Percentiles rank a stretch among this genome's conserved stretches.
Conservation (phyloP, 1,140 invertebrate species). For the Vanessa tameamea region DNA sequence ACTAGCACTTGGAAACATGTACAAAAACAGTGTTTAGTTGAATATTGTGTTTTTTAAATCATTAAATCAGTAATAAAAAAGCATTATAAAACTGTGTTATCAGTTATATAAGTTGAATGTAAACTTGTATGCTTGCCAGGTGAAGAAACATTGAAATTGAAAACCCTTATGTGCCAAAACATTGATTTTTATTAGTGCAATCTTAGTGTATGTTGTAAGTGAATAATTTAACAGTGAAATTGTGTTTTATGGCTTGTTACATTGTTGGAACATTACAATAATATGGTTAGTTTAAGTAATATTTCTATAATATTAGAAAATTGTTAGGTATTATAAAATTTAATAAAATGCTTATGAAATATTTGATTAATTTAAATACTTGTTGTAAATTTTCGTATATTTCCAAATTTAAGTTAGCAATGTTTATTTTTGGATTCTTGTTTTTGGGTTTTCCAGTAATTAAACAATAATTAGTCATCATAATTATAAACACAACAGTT, state of each 20-base stretch:
- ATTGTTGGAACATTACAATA: background rate
- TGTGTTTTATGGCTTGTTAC: background rate
- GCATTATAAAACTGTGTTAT: constrained; percentile 69
- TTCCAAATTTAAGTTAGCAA: too few species aligned
- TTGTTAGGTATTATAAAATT: too few species aligned
- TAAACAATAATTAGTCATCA: too few species aligned
- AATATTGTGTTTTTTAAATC: constrained; percentile 17
- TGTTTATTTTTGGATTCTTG: too few species aligned
- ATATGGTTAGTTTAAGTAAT: background rate
- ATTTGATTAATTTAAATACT: too few species aligned
- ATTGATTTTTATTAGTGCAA: constrained; percentile 26
- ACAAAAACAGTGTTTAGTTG: background rate
- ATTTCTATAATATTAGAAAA: too few species aligned
- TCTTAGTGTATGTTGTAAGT: background rate
- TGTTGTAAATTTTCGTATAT: too few species aligned
- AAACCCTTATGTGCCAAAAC: constrained; percentile 43
- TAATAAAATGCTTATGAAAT: too few species aligned
- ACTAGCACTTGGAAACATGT: background rate
- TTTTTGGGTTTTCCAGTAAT: too few species aligned
- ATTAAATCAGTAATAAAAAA: constrained; percentile 60
- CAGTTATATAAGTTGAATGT: constrained; percentile 68
- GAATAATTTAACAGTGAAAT: background rate
- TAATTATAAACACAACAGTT: too few species aligned
- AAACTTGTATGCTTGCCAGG: constrained; percentile 51
- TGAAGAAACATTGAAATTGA: constrained; percentile 39